Base-by-base conservation (phyloP, 2,113 vertebrate species). In the Rhinichthys klamathensis region DNA sequence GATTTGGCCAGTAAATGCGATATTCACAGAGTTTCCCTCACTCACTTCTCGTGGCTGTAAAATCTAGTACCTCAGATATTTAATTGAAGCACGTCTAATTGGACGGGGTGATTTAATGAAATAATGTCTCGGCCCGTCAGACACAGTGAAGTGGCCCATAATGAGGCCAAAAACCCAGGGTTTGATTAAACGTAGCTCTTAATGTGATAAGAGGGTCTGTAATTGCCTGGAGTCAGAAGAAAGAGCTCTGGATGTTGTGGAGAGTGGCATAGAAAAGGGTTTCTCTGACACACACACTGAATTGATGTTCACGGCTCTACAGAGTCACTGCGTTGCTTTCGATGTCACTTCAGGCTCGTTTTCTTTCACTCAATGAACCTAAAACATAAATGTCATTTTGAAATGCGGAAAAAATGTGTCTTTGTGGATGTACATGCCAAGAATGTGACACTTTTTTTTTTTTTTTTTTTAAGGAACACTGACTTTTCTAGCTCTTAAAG, bases 11-110 rank as follows among this genome's bases (percentile, higher is more conserved):
- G 21, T 23, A 9, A n/a, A 10, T 44, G 18, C 21, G 3, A 6
- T 41, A 9, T 4, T 32, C 11, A 32, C 65, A 67, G 30, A 35
- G 8, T 30, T 32, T 27, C n/a, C n/a, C n/a, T n/a, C n/a, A n/a
- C n/a, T n/a, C 21, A 0, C n/a, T 51, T 51, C 49, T 51, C 5
- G 13, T 23, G 27, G 32, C 54, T 15, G 6, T 60, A 41, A 46
- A 51, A 25, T 25, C 23, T 11, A 49, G 63, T 80, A 46, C 32
- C 35, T 46, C 23, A 7, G 16, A 44, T 18, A 44, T 49, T 46
- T 81, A 46, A 51, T 63, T 63, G 58, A 46, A 81, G 41, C 79
- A 77, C 23, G 16, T 46, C 25, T 86, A 85, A 86, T 82, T 85
- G 72, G 82, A 8, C 23, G n/a, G 58, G 13, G 46, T 35, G 30